Evolutionary conservation across 2,888 invertebrate species (phyloP).

Genomic region (Metacarcinus magister): DNA sequence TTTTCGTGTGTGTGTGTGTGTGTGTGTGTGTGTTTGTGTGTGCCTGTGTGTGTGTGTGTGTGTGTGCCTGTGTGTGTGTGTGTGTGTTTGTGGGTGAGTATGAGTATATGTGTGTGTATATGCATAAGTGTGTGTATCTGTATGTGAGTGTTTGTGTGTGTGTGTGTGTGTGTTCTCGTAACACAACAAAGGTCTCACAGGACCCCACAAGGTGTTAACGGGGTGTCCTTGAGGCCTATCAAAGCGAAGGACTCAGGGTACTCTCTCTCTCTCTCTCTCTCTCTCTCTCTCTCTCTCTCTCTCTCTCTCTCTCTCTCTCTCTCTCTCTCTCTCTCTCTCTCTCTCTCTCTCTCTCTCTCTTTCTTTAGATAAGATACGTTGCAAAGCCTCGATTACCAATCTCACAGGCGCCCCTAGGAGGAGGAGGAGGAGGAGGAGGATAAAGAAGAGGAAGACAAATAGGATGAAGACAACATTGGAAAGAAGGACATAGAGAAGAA

Average conservation of each 20-base stretch:
- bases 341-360: neutral
- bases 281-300: slow-evolving; percentile 33
- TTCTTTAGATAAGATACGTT: neutral
- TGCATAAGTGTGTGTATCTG: neutral
- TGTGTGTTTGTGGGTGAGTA: no score
- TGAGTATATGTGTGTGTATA: neutral
- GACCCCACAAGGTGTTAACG: neutral
- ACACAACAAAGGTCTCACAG: neutral
- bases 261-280: slow-evolving; percentile 59
- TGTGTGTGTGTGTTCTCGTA: neutral
- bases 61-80: no score
- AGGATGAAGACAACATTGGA: neutral
- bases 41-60: no score
- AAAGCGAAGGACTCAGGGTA: neutral
- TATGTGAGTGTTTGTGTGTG: neutral
- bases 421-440: neutral
- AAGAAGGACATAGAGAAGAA: neutral
- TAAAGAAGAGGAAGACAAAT: neutral
- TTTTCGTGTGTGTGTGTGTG: no score
- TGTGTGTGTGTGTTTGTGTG: no score
- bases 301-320: slow-evolving; percentile 4
- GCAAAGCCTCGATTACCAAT: neutral
- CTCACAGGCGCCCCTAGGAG: neutral
- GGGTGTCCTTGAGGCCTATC: neutral
- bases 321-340: neutral